Evolutionary conservation across 23 tunicate genomes (phyloP), one percentile per base, ranked within the genome.

Genomic region (Ascidia mentula): DNA sequence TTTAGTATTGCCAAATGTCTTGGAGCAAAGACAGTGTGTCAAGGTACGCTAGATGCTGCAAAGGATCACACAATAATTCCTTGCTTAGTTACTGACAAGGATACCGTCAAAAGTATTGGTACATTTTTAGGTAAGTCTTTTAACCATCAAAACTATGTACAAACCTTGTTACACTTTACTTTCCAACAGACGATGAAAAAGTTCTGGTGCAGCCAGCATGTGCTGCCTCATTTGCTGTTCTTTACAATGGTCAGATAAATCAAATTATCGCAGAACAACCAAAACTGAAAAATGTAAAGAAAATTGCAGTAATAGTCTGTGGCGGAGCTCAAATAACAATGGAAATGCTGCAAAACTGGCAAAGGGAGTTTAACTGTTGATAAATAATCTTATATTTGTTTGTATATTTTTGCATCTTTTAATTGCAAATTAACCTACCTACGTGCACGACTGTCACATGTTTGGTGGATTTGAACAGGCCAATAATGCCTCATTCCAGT

Each of bases 151-250:
- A 20, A 5, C 2, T 53, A 20, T 9, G 2, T 53, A 53, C 22
- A 6, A 53, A 53, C 7, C 65, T 0, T 36, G n/a, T n/a, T n/a
- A n/a, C n/a, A n/a, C n/a, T n/a, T n/a, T n/a, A n/a, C 34, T 80
- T 40, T 37, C 26, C 38, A 79, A 18, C 72, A 84, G 89, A 88
- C 80, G 95, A 95, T 65, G 95, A 95, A 78, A 85, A 91, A 70
- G 59, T 89, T 40, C 40, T 95, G 37, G 95, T 95, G n/a, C 95
- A 95, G 61, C 98, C 98, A 24, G 90, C 98, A 24, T 95, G 98
- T 76, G 85, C 98, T 12, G 91, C 88, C 0, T 81, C 92, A 3
- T 60, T 95, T 0, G 95, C 91, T 38, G 80, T 76, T 26, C 20
- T 89, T 0, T 89, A 95, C 82, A 93, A 88, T 42, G 98, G 98